Evolutionary conservation across 2,797 vertebrate species (phyloP), one percentile per base, ranked within the genome.

Genomic region (Parotocinclus haroldoi): DNA sequence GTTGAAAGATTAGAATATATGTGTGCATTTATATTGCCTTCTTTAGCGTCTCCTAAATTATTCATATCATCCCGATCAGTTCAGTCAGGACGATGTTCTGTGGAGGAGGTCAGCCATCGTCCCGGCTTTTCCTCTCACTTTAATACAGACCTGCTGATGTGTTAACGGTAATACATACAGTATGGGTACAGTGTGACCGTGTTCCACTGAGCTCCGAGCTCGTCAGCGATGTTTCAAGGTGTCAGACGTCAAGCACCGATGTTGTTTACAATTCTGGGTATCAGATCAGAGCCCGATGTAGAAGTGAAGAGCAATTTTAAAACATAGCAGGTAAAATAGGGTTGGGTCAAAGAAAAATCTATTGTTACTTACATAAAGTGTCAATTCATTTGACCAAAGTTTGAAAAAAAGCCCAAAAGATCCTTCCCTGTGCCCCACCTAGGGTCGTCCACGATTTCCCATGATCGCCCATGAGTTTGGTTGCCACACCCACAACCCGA

Each of bases 1-100:
- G 66, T 75, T 70, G 72, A 79, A 71, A 87, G 84, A 89, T 89
- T 86, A 88, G 83, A 89, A 89, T 89, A 85, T 89, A 87, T 81
- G 86, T 89, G 86, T 91, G 89, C 88, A 90, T 91, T 91, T 90
- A 90, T 88, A 91, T 90, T 86, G 86, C 87, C 87, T 90, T 80
- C 84, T 90, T 89, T 88, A 87, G 77, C 84, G 81, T 86, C 83
- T 65, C 76, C 85, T 91, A 85, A 86, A 90, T 90, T 87, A 90
- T 91, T 90, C 89, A 90, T 89, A 83, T 86, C 82, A 85, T 87
- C 85, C 79, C 78, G 82, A 88, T 87, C 85, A 77, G 76, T 80
- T 83, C 84, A 81, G 85, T 85, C 81, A 80, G 80, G 74, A 76
- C 63, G 80, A n/a, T 83, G 85, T 79, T 79, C 75, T 63, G 76